Evolutionary conservation across 2,797 vertebrate species (phyloP).

Genomic region (Avahi laniger): DNA sequence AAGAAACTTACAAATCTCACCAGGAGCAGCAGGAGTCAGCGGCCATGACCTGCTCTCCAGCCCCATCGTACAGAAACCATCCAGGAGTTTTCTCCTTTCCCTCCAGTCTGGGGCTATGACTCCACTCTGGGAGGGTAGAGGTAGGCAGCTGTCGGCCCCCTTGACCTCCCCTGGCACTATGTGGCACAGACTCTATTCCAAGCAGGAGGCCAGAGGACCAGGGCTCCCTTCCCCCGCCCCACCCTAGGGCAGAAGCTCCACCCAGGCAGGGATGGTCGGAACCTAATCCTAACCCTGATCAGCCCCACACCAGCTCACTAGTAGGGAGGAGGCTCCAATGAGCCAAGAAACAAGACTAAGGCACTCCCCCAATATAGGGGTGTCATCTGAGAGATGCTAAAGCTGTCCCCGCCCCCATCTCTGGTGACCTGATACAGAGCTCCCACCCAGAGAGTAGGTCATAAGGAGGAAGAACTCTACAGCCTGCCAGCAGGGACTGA

Average conservation of each 20-base stretch:
- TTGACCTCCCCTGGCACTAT: neutral
- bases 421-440: neutral
- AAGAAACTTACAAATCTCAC: neutral
- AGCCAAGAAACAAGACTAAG: neutral
- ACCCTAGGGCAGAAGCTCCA: neutral
- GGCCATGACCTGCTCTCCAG: neutral
- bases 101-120: neutral
- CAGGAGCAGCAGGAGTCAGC: neutral
- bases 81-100: neutral
- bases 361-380: neutral
- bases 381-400: neutral
- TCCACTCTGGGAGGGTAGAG: neutral
- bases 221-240: neutral
- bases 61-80: neutral
- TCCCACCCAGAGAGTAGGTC: neutral
- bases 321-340: neutral
- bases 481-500: neutral
- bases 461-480: neutral
- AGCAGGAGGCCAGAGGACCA: neutral
- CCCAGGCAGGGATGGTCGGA: neutral
- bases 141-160: neutral
- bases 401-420: neutral
- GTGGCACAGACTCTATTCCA: neutral
- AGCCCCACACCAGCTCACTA: neutral
- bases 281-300: neutral